Base-by-base conservation (phyloP, 2,113 vertebrate species). In the Clinocottus analis region DNA sequence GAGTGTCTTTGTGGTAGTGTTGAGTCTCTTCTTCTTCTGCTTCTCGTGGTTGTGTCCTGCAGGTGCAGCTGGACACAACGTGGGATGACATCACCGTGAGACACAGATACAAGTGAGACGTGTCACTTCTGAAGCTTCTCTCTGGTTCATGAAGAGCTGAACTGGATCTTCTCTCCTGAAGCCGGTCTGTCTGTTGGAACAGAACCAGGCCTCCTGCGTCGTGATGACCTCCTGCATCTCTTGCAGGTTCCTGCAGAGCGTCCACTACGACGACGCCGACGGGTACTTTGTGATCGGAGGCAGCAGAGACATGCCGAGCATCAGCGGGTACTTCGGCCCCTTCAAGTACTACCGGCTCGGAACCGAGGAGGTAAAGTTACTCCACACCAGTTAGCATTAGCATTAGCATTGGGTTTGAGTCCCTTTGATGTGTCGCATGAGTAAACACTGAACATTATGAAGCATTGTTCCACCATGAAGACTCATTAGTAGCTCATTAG, bases 221-320 rank as follows among this genome's bases (percentile, higher is more conserved):
- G n/a, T n/a, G n/a, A n/a, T n/a, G n/a, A n/a, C n/a, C n/a, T n/a
- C 12, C 58, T 51, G 2, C 43, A 43, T 87, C n/a, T 92, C 80
- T 87, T 91, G 7, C 47, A 99, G 97, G 67, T 96, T 98, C 88
- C 86, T 63, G 8, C 85, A 93, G 63, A 94, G 94, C 60, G 89
- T 98, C 75, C 92, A 93, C 86, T 95, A 94, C 13, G 94, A 98
- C 55, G 98, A 98, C 92, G 97, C 96, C 2, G 92, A 93, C 45
- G 97, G 98, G 69, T 97, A 96, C 90, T 96, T 99, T 47, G 95
- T 96, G 85, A 91, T 99, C 37, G 97, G 97, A 85, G 97, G 97
- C 58, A 93, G 95, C 82, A 92, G 85, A 58, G 96, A 95, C 5
- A 88, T 96, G 63, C 80, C 85, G 4, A 95, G 96, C 23, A 87